Base-by-base conservation (phyloP, 2,888 invertebrate species). In the Eristalinus sepulchralis region DNA sequence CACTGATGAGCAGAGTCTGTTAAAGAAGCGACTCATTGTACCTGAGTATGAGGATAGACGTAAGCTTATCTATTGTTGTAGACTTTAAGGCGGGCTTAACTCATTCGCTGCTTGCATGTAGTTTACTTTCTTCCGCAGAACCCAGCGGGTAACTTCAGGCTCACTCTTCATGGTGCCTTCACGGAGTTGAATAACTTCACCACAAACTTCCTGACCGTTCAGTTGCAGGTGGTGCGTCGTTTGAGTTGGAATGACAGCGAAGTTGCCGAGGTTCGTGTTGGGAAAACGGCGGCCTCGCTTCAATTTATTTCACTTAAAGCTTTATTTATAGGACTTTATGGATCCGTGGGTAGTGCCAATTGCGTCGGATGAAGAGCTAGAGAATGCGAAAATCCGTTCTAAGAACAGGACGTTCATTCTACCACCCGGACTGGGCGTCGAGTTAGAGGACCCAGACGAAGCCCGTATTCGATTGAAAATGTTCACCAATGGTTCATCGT, bases 281-380 rank as follows among this genome's bases (percentile, higher is more conserved):
- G 39, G 5, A 1, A 13, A 5, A 1, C 6, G n/a, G 1, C n/a
- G 11, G 33, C 33, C 8, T n/a, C n/a, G n/a, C n/a, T n/a, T n/a
- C 17, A 2, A 0, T 17, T 1, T 13, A n/a, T 13, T 57, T n/a
- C n/a, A 53, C 11, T 63, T 20, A 11, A 9, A 11, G 53, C 1
- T 27, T 6, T 22, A 24, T 24, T 57, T 57, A 1, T 3, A 90
- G 90, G 88, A 89, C 24, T 83, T 90, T 22, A 94, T 95, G 3
- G 91, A 94, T 5, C 90, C 92, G 0, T 96, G 96, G 95, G 91
- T 91, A 0, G 91, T 97, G 34, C 93, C 95, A 0, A 90, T 96
- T 0, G 94, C 95, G 2, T 92, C 94, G 0, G 94, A 94, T 20
- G 93, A 94, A 13, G 90, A 94, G 8, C 93, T 95, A n/a, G 95